These are phyloP conservation scores for Crocuta crocuta DNA, from an alignment of 2,113 vertebrate species.

Conservation along the genomic window DNA sequence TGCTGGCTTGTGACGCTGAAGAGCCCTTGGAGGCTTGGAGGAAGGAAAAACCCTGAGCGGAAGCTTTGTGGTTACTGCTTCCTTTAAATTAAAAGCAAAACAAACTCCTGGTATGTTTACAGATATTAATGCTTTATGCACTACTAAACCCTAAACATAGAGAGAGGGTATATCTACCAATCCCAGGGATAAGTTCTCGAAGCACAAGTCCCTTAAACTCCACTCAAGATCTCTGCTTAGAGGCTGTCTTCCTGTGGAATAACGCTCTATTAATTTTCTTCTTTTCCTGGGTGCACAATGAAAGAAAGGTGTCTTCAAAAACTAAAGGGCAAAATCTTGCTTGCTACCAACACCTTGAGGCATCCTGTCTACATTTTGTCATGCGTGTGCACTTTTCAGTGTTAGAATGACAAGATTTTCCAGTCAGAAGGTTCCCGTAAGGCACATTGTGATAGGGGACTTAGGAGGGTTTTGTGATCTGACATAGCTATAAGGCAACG, in stretches of 20 bases:
- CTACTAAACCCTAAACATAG: constrained; percentile 86
- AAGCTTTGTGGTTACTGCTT: constrained; percentile 86
- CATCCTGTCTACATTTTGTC: constrained; percentile 94
- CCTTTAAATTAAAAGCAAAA: constrained; percentile 83
- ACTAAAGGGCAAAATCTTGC: constrained; percentile 92
- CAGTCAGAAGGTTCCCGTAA: constrained; percentile 91
- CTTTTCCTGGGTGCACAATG: constrained; percentile 90
- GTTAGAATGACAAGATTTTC: constrained; percentile 93
- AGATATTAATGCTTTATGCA: constrained; percentile 87
- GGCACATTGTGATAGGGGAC: constrained; percentile 86
- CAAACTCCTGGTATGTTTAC: constrained; percentile 87
- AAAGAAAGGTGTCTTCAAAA: constrained; percentile 95
- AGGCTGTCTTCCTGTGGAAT: constrained; percentile 90
- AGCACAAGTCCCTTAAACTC: constrained; percentile 89
- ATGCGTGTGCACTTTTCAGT: constrained; percentile 95
- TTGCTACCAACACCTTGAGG: constrained; percentile 91
- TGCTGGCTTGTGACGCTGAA: constrained; percentile 89
- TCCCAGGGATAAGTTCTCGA: constrained; percentile 89
- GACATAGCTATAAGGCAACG: constrained; percentile 91
- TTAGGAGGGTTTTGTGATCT: constrained; percentile 87
- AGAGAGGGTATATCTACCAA: constrained; percentile 85
- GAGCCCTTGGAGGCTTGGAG: constrained; percentile 88
- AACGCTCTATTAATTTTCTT: constrained; percentile 95
- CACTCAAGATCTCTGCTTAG: constrained; percentile 86
- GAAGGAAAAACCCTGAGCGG: constrained; percentile 85